Percentiles rank a stretch among this genome's conserved stretches.
These are phyloP conservation scores for Rana temporaria DNA, from an alignment of 2,113 vertebrate species.

Conservation along the genomic window DNA sequence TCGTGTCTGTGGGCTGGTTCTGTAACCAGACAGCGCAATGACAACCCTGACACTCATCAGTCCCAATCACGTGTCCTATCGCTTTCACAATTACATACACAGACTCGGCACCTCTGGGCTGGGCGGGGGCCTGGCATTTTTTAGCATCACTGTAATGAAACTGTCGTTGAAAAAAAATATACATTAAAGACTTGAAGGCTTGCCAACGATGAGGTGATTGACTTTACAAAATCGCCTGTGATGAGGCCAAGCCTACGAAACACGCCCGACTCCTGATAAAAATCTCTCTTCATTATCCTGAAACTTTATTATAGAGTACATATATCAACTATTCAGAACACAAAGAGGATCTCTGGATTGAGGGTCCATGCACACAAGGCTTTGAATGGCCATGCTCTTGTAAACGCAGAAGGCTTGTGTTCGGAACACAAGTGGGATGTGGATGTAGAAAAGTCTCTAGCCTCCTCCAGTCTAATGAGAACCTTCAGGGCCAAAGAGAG, in stretches of 20 bases:
- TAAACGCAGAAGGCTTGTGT: too few species aligned
- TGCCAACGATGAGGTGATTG: conserved; percentile 10
- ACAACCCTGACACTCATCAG: neutral
- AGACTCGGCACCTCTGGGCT: conserved; percentile 12
- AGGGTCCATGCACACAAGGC: too few species aligned
- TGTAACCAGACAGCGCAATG: neutral
- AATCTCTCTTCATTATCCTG: neutral
- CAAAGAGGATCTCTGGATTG: neutral
- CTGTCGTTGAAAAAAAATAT: conserved; percentile 3
- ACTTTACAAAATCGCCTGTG: neutral
- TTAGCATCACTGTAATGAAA: conserved; percentile 8
- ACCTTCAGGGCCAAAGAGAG: too few species aligned
- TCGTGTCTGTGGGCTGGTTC: too few species aligned
- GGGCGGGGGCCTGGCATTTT: conserved; percentile 34
- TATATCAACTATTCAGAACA: neutral
- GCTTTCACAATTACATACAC: neutral
- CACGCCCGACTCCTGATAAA: neutral
- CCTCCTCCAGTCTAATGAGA: too few species aligned
- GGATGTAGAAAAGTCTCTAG: too few species aligned
- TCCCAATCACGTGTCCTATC: conserved; percentile 3
- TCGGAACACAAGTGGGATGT: too few species aligned
- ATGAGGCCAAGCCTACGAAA: neutral
- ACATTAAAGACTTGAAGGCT: conserved; percentile 8
- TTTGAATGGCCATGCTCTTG: too few species aligned
- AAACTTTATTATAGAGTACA: neutral